These are phyloP conservation scores for Drosophila melanogaster DNA, from an alignment of 1,140 invertebrate species.

Conservation along the genomic window DNA sequence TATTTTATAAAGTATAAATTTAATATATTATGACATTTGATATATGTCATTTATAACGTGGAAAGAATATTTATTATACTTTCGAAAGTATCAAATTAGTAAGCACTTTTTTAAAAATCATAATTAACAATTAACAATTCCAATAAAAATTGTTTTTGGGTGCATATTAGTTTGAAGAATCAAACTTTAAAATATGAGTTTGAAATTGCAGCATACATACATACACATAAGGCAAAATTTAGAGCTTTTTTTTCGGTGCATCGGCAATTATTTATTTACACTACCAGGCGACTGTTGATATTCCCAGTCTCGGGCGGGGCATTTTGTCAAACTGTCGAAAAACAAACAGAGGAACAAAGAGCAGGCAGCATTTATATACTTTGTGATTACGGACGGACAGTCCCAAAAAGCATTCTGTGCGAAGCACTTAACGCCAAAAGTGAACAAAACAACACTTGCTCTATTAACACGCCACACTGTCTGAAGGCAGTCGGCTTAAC, in stretches of 20 bases:
- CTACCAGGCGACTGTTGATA: conserved; percentile 34
- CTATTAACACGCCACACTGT: conserved; percentile 73
- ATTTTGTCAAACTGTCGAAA: conserved; percentile 51
- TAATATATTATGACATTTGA: no score
- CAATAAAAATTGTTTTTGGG: no score
- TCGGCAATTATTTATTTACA: conserved; percentile 30
- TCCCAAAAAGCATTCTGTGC: conserved; percentile 39
- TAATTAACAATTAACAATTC: no score
- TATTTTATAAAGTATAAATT: no score
- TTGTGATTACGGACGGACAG: conserved; percentile 59
- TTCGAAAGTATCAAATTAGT: no score
- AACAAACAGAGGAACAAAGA: conserved; percentile 70
- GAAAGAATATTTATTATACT: no score
- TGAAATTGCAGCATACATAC: no score
- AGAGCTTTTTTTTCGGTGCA: background rate
- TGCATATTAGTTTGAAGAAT: no score
- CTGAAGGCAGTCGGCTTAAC: conserved; percentile 64
- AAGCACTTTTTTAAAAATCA: no score
- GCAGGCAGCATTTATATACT: conserved; percentile 69
- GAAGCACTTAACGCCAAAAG: conserved; percentile 84
- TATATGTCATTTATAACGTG: no score
- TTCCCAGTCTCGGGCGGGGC: conserved; percentile 60
- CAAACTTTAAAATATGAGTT: no score
- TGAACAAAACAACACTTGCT: conserved; percentile 84
- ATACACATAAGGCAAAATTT: background rate